These are phyloP conservation scores for Pampusana beccarii DNA, from an alignment of 2,113 vertebrate species.

Conservation along the genomic window DNA sequence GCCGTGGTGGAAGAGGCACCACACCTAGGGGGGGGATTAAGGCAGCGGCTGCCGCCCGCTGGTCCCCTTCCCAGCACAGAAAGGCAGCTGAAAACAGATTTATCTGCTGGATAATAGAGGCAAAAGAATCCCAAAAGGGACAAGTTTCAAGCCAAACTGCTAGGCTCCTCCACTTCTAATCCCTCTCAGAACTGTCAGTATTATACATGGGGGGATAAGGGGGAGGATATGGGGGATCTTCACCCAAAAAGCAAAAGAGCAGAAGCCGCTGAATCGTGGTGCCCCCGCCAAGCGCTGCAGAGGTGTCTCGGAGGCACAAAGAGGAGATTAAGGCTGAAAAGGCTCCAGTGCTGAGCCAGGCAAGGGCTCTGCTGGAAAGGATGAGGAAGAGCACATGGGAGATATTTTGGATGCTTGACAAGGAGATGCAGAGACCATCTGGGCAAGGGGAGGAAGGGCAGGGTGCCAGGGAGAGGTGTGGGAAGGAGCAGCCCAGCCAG, in stretches of 20 bases:
- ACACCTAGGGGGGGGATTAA: neutral
- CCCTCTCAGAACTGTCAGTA: neutral
- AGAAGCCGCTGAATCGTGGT: neutral
- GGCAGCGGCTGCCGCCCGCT: neutral
- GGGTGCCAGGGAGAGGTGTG: neutral
- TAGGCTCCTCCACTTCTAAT: conserved; percentile 17
- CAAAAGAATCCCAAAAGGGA: conserved; percentile 11
- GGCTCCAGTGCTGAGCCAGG: neutral
- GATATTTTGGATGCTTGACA: conserved; percentile 11
- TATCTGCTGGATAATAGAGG: conserved; percentile 22
- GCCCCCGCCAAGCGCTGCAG: neutral
- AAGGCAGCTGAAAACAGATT: conserved; percentile 33
- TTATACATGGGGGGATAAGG: no score
- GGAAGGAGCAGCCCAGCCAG: neutral
- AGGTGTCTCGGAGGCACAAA: conserved; percentile 4
- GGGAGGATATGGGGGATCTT: neutral
- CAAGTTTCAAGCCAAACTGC: neutral
- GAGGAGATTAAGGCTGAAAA: conserved; percentile 28
- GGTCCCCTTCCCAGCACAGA: neutral
- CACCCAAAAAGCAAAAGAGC: conserved; percentile 9
- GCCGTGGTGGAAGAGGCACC: neutral
- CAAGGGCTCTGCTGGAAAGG: neutral
- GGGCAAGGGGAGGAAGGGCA: conserved; percentile 35
- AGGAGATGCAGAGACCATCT: conserved; percentile 7
- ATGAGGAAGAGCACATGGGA: neutral